These are phyloP conservation scores for Peromyscus eremicus DNA, from an alignment of 2,797 vertebrate species.

Conservation along the genomic window DNA sequence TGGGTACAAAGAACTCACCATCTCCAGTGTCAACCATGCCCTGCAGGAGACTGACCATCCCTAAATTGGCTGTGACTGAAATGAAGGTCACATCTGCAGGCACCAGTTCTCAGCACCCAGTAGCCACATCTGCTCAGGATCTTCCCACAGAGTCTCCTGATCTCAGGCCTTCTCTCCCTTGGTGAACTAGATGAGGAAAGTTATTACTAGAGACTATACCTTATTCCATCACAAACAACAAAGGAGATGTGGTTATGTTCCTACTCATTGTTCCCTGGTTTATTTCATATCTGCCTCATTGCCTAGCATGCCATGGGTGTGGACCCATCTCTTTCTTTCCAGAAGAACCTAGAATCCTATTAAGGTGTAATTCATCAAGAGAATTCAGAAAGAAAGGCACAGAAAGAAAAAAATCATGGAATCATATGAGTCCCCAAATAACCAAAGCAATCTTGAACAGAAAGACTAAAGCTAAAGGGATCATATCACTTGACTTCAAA, in stretches of 20 bases:
- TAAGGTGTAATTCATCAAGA: not conserved
- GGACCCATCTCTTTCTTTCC: no score
- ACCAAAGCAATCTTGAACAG: not conserved
- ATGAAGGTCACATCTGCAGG: not conserved
- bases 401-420: not conserved
- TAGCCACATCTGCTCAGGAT: not conserved
- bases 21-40: not conserved
- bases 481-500: not conserved
- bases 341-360: not conserved
- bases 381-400: not conserved
- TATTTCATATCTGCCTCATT: no score
- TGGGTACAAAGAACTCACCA: not conserved
- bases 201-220: not conserved
- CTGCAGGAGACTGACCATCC: not conserved
- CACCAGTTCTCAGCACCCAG: not conserved
- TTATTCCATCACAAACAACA: no score
- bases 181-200: not conserved
- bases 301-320: not conserved
- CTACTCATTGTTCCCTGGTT: not conserved
- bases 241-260: not conserved
- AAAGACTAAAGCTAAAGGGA: not conserved
- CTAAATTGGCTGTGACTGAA: not conserved
- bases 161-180: not conserved
- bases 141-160: not conserved
- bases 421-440: not conserved